Evolutionary conservation across 2,113 vertebrate genomes (phyloP), one percentile per base, ranked within the genome.

Genomic region (Etheostoma spectabile): DNA sequence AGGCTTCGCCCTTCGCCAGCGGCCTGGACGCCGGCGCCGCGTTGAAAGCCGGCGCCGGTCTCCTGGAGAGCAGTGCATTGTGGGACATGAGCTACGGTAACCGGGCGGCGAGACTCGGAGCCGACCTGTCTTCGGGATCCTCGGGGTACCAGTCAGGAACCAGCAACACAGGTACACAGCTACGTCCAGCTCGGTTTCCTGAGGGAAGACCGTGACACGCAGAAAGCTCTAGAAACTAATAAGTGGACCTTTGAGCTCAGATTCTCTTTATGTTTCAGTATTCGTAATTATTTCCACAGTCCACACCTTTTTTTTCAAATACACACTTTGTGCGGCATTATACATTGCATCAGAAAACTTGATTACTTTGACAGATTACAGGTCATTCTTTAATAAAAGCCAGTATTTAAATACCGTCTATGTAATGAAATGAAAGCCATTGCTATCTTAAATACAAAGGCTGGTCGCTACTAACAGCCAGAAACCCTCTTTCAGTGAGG

Each of bases 141-240:
- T 94, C 92, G 0, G 91, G 95, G 18, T 95, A 91, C 86, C 93
- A 96, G 63, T 95, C 95, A 0, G 90, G 89, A 51, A 89, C 93
- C 79, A 96, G 95, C 45, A 93, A 95, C 62, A 94, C 96, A 92
- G 97, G 97, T 98, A 65, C 22, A 51, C 1, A 38, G 33, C 38
- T 19, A 21, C 35, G 14, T 14, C 59, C 59, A 21, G 19, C 33
- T 33, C 18, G 10, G 38, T 61, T 2, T 1, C 12, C 33, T 35
- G 33, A 38, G 11, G 3, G 42, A 24, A 59, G 16, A 18, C 27
- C 57, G 0, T 4, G 27, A 59, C 27, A 59, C 33, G 27, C 27
- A 42, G 19, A 62, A 27, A 18, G 4, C n/a, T 18, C n/a, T 45
- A 22, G 22, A 42, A 22, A 45, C 21, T 3, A 22, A 46, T 24